These are phyloP conservation scores for Zaprionus taronus DNA, from an alignment of 1,140 invertebrate genomes.

Conservation along the genomic window DNA sequence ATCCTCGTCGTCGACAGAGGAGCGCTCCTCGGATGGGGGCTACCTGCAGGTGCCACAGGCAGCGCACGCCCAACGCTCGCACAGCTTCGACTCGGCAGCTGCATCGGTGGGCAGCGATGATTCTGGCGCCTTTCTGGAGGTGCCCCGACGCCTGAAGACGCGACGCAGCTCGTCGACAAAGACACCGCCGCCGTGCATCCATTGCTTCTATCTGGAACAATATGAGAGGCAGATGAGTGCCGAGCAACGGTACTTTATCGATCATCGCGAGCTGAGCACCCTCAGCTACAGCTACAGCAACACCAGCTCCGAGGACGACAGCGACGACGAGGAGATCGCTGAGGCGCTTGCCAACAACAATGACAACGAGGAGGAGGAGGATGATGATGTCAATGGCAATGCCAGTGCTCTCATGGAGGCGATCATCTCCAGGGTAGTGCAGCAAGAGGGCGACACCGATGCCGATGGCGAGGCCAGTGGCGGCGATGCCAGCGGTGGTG, in stretches of 20 bases:
- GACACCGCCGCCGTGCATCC: constrained; percentile 87
- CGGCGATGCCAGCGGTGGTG: constrained; percentile 58
- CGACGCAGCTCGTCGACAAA: constrained; percentile 86
- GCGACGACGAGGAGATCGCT: constrained; percentile 84
- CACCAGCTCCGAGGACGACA: constrained; percentile 85
- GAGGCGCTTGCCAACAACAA: constrained; percentile 23
- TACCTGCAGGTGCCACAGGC: constrained; percentile 88
- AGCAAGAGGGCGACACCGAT: background rate
- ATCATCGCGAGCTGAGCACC: constrained; percentile 84
- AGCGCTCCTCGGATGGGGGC: constrained; percentile 81
- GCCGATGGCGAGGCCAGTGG: constrained; percentile 55
- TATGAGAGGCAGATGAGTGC: constrained; percentile 86
- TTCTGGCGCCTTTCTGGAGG: constrained; percentile 88
- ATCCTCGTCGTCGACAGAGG: constrained; percentile 75
- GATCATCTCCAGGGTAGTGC: background rate
- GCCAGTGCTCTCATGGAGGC: constrained; percentile 58
- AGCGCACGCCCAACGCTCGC: constrained; percentile 87
- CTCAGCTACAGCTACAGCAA: constrained; percentile 79
- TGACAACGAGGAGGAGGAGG: constrained; percentile 85
- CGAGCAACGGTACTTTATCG: constrained; percentile 74
- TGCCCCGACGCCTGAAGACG: constrained; percentile 87
- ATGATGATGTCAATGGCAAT: constrained; percentile 42
- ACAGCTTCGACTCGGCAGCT: constrained; percentile 90
- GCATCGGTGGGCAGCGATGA: constrained; percentile 87
- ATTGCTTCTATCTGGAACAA: constrained; percentile 88